These are phyloP conservation scores for Platysternon megacephalum DNA, from an alignment of 2,113 vertebrate species.

Conservation along the genomic window DNA sequence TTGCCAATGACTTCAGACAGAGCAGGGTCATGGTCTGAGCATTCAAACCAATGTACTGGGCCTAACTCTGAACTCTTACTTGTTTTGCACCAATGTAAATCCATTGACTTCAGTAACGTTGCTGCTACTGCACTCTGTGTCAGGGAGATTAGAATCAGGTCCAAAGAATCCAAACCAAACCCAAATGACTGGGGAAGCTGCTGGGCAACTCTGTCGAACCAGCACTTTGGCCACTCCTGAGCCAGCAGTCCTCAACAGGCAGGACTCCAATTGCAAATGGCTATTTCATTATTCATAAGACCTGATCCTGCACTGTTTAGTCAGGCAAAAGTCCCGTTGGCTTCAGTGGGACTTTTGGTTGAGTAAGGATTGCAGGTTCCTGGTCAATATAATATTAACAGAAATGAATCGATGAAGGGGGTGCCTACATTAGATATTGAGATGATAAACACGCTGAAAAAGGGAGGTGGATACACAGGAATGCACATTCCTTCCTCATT, in stretches of 20 bases:
- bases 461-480: not conserved
- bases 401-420: not conserved
- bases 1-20: not conserved
- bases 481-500: not conserved
- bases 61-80: not conserved
- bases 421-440: not conserved
- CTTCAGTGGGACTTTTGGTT: not conserved
- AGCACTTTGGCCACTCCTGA: not conserved
- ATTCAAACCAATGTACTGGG: not conserved
- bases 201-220: not conserved
- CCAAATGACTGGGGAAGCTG: not conserved
- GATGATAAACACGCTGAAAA: not conserved
- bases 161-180: no score
- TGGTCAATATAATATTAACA: not conserved
- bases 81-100: not conserved
- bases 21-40: not conserved
- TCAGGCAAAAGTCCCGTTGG: not conserved
- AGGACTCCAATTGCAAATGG: not conserved
- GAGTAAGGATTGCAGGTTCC: not conserved
- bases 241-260: not conserved
- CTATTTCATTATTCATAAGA: not conserved
- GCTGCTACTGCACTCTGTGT: not conserved
- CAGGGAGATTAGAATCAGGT: no score
- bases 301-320: not conserved
- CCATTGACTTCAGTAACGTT: not conserved